phyloP scores from a whole-genome alignment of 1,140 invertebrate genomes.

The Melipona quadrifasciata region DNA sequence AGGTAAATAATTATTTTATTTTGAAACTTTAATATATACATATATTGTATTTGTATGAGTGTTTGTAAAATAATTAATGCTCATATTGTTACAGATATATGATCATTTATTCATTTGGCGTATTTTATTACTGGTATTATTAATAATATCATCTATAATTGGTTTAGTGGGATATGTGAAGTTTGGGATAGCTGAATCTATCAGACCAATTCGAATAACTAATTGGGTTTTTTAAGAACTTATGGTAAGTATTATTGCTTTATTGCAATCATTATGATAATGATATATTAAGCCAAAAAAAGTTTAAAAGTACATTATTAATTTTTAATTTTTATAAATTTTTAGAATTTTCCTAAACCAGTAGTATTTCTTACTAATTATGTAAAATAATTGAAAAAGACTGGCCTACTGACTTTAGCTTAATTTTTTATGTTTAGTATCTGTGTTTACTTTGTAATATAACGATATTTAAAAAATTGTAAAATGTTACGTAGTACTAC shows the following conservation, averaged over 20 bases:
- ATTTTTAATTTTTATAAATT: constrained; percentile 24
- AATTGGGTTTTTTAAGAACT: constrained; percentile 75
- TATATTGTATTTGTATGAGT: not conserved
- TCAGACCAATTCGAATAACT: constrained; percentile 77
- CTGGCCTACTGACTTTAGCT: not conserved
- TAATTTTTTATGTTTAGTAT: not conserved
- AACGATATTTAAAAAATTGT: constrained; percentile 12
- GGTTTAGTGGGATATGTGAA: constrained; percentile 81
- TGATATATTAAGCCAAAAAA: not conserved
- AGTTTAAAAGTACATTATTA: not conserved
- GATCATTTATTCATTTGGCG: constrained; percentile 84
- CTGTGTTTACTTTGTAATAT: not conserved
- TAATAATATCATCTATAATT: constrained; percentile 79
- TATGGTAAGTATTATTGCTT: constrained; percentile 15
- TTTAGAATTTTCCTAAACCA: not conserved
- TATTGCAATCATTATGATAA: not conserved
- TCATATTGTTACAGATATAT: constrained; percentile 80
- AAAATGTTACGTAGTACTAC: constrained; percentile 73
- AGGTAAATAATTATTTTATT: constrained; percentile 68
- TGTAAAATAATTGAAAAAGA: not conserved
- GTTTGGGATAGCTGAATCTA: constrained; percentile 80
- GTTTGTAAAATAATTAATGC: not conserved
- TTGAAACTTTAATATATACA: not conserved
- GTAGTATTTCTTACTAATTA: not conserved
- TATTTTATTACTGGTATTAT: constrained; percentile 79